These are phyloP conservation scores for Papilio elwesi DNA, from an alignment of 2,888 invertebrate species.

Conservation along the genomic window DNA sequence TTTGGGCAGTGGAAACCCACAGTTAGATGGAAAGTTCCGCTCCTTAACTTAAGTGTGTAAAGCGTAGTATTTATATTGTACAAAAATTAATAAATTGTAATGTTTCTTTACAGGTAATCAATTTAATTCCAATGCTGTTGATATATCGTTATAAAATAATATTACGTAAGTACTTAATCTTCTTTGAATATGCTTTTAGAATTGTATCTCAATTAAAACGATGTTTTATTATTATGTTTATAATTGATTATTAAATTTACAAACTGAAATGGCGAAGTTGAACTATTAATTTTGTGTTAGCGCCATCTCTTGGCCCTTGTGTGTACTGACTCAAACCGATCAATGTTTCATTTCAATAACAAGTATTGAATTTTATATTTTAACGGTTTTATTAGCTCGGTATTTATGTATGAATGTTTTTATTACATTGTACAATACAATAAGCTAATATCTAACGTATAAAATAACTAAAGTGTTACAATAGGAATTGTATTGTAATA, in stretches of 20 bases:
- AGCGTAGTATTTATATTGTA: not conserved
- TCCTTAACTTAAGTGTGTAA: not conserved
- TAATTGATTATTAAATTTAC: no score
- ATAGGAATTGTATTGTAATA: not conserved
- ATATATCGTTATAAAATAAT: not conserved
- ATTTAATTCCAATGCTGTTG: not conserved
- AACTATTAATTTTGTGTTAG: not conserved
- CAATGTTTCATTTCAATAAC: no score
- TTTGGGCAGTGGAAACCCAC: no score
- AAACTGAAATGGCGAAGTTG: no score
- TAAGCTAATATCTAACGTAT: not conserved
- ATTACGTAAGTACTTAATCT: not conserved
- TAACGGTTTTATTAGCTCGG: no score
- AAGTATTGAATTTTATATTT: no score
- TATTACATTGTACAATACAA: no score
- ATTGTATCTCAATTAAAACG: not conserved
- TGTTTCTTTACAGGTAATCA: constrained; percentile 5
- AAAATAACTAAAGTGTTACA: not conserved
- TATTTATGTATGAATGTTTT: no score
- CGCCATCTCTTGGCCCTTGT: constrained; percentile 1
- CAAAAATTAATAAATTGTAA: not conserved
- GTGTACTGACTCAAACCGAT: not conserved
- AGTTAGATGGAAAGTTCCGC: no score
- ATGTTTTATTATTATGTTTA: no score
- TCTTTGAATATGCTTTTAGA: not conserved